These are phyloP conservation scores for Margarornis squamiger DNA, from an alignment of 2,797 vertebrate genomes.

Conservation along the genomic window DNA sequence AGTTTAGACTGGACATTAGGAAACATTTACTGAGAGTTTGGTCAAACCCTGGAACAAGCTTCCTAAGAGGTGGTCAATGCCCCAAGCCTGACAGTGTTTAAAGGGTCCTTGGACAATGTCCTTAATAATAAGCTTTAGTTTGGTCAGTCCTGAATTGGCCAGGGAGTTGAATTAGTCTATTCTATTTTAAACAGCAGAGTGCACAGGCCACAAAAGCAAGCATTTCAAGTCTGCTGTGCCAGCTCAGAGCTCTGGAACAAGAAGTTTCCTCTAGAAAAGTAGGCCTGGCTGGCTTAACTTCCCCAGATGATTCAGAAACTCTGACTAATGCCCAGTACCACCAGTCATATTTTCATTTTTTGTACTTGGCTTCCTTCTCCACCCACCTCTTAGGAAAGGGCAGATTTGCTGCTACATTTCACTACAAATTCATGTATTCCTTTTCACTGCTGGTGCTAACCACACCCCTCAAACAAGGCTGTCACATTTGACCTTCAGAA, in stretches of 20 bases:
- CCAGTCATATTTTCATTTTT: not conserved
- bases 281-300: not conserved
- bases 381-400: not conserved
- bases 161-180: not conserved
- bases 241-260: not conserved
- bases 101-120: not conserved
- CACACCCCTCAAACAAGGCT: not conserved
- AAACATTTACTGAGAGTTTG: not conserved
- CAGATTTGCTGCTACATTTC: not conserved
- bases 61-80: not conserved
- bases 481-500: constrained; percentile 7
- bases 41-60: not conserved
- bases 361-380: not conserved
- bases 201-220: not conserved
- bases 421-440: not conserved
- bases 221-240: not conserved
- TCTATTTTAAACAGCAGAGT: not conserved
- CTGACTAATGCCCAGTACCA: not conserved
- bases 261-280: not conserved
- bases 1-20: not conserved
- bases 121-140: not conserved
- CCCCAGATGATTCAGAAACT: not conserved
- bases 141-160: not conserved
- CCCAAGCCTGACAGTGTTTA: not conserved
- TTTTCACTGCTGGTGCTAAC: not conserved